Evolutionary conservation across 2,113 vertebrate genomes (phyloP), one percentile per base, ranked within the genome.

Genomic region (Ciconia stormi): DNA sequence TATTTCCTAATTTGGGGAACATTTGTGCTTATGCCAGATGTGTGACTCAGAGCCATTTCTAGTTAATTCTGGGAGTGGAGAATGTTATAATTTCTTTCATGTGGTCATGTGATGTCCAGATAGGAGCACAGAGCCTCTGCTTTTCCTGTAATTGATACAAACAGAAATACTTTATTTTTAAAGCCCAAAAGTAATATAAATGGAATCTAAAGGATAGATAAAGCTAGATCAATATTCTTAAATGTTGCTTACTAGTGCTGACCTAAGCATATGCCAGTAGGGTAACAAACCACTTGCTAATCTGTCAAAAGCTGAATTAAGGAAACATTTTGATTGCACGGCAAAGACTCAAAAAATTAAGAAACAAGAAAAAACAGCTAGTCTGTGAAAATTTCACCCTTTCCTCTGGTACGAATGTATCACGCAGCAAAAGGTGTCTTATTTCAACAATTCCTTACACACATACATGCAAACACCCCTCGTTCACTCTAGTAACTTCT

Each of bases 21-120:
- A 38, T 70, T 89, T 93, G 85, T 94, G 46, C 81, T 77, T 61
- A 50, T 79, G 93, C 89, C 91, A 88, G 78, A 82, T 80, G 36
- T 91, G 74, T 97, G 95, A 96, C 87, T 96, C 95, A 95, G 93
- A 96, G 58, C 27, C 36, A 38, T 62, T 93, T 94, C 81, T 95
- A 91, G 91, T 95, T 91, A 73, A 89, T 95, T 90, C 84, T 85
- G 66, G 16, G 73, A 95, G 58, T 73, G n/a, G 16, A 80, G 70
- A 93, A 87, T 71, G 58, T 80, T 91, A 82, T 79, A 11, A 46
- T 91, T 94, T 95, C 65, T 95, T 96, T 94, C 78, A 82, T 84
- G 46, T 4, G 4, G 46, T 85, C 50, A 25, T 73, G 49, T 82
- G 70, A 89, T 89, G 81, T 91, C 89, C 95, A 91, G 66, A 76